phyloP scores from a whole-genome alignment of 2,797 vertebrate species.

The Pangasius djambal region DNA sequence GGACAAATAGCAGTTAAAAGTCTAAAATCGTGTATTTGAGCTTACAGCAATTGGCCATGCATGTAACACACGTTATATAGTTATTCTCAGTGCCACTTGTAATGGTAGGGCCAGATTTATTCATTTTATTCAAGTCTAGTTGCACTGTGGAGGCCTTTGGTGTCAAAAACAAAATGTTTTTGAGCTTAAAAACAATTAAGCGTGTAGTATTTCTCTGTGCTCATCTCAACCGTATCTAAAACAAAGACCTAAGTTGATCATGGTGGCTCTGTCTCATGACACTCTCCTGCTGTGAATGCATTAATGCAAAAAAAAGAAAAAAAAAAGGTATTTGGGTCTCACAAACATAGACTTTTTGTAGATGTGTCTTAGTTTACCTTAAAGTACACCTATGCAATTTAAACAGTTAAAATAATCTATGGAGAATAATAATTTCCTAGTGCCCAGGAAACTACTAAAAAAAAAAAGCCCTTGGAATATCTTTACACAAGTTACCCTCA shows the following conservation, averaged over 20 bases:
- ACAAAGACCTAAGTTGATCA: background rate
- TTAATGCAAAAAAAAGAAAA: too few relatives aligned
- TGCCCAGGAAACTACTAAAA: background rate
- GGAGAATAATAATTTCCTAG: background rate
- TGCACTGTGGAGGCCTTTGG: background rate
- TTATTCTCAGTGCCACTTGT: background rate
- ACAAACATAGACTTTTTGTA: too few relatives aligned
- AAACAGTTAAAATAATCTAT: background rate
- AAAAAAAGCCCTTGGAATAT: background rate
- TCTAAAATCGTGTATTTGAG: background rate
- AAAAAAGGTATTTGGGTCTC: too few relatives aligned
- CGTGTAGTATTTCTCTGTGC: too few relatives aligned
- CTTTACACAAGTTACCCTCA: background rate
- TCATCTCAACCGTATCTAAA: too few relatives aligned
- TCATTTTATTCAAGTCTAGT: background rate
- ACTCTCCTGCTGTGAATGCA: too few relatives aligned
- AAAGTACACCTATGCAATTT: background rate
- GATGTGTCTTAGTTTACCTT: background rate
- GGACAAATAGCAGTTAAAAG: background rate
- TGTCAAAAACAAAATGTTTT: too few relatives aligned
- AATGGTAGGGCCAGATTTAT: background rate
- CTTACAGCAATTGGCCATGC: background rate
- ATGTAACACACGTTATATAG: background rate
- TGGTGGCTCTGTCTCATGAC: too few relatives aligned
- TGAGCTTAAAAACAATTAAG: too few relatives aligned